phyloP scores from a whole-genome alignment of 2,797 vertebrate genomes.

The Aldrovandia affinis region DNA sequence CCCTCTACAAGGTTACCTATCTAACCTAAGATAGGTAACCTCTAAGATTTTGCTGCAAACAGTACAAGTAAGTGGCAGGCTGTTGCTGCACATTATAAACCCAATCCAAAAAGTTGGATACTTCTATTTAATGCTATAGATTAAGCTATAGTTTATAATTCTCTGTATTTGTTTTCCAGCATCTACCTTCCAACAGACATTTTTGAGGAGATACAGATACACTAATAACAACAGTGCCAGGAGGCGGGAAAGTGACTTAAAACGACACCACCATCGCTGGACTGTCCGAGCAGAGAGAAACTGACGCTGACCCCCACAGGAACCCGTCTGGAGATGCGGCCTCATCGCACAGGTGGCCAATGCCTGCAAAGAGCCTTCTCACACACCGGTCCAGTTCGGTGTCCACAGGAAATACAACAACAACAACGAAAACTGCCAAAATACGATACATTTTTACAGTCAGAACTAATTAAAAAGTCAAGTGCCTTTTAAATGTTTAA shows the following conservation, averaged over 20 bases:
- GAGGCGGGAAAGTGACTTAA: conserved; percentile 76
- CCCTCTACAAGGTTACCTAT: not conserved
- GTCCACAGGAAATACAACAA: conserved; percentile 58
- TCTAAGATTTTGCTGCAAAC: not conserved
- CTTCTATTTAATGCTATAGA: not conserved
- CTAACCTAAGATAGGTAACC: not conserved
- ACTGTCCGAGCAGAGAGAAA: conserved; percentile 77
- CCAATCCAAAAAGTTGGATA: not conserved
- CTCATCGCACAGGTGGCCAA: conserved; percentile 70
- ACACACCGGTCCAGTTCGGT: conserved; percentile 50
- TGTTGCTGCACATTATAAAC: not conserved
- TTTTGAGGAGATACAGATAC: conserved; percentile 84
- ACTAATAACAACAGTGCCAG: conserved; percentile 78
- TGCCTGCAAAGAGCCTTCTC: conserved; percentile 75
- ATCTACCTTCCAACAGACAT: conserved; percentile 89
- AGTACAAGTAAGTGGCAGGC: not conserved
- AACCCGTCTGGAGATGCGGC: conserved; percentile 61
- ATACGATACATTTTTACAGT: not conserved
- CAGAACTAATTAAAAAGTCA: conserved; percentile 13
- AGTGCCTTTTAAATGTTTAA: conserved; percentile 33
- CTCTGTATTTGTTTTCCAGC: conserved; percentile 73
- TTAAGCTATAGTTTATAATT: not conserved
- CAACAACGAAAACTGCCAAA: conserved; percentile 26
- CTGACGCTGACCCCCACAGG: conserved; percentile 74
- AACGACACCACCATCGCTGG: conserved; percentile 80